Percentiles rank a stretch among this genome's conserved stretches.
phyloP scores from a whole-genome alignment of 2,797 vertebrate species.

The Enteromius afrohamiltoni region DNA sequence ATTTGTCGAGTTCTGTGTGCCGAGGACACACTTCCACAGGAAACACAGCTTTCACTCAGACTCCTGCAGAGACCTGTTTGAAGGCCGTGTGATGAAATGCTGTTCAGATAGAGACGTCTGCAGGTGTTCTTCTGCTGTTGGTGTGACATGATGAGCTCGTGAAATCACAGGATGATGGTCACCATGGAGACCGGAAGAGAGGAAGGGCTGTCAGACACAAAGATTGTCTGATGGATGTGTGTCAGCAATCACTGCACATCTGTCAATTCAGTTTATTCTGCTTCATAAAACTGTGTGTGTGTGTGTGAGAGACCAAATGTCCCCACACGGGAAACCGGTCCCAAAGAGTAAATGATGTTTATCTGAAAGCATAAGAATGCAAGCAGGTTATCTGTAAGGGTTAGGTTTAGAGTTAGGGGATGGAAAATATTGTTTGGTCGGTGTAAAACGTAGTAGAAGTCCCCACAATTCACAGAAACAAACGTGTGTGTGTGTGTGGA shows the following conservation, averaged over 20 bases:
- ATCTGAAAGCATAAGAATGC: too few relatives aligned
- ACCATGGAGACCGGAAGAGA: conserved; percentile 5
- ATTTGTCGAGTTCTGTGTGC: not conserved
- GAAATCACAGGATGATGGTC: not conserved
- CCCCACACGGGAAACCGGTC: too few relatives aligned
- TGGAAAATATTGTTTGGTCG: too few relatives aligned
- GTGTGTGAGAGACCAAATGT: not conserved
- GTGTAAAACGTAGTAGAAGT: too few relatives aligned
- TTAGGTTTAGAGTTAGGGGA: too few relatives aligned
- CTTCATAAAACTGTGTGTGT: conserved; percentile 21
- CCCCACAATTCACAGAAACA: too few relatives aligned
- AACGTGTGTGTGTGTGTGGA: too few relatives aligned
- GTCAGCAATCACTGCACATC: conserved; percentile 12
- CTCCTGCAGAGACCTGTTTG: not conserved
- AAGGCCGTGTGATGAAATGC: not conserved
- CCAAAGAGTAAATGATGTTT: too few relatives aligned
- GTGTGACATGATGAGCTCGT: not conserved
- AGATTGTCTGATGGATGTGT: not conserved
- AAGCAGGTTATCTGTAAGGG: too few relatives aligned
- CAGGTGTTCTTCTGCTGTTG: not conserved
- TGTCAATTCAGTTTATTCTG: conserved; percentile 41
- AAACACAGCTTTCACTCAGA: not conserved
- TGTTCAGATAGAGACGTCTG: not conserved
- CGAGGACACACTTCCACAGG: not conserved
- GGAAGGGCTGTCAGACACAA: too few relatives aligned